phyloP scores from a whole-genome alignment of 2,113 vertebrate species.

The Zosterops pallidus region DNA sequence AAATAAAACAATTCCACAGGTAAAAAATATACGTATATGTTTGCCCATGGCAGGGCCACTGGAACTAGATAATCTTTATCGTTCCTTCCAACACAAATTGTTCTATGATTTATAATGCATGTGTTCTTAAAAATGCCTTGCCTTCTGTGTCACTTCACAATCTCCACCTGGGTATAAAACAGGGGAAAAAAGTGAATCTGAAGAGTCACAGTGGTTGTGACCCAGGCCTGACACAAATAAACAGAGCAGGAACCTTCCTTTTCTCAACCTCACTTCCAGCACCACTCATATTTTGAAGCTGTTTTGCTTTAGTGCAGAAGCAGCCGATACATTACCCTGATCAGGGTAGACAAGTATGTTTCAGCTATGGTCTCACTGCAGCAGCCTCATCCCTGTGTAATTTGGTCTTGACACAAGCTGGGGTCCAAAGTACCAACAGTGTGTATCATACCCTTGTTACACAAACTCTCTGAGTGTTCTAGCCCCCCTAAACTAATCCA shows the following conservation, averaged over 20 bases:
- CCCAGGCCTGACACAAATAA: neutral
- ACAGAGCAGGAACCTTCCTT: neutral
- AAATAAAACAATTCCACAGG: neutral
- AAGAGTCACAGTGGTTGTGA: neutral
- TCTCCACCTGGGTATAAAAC: neutral
- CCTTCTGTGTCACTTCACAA: neutral
- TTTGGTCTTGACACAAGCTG: neutral
- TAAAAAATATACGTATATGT: neutral
- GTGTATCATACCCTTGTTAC: neutral
- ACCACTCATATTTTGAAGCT: neutral
- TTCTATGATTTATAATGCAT: neutral
- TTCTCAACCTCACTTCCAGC: neutral
- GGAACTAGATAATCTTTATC: neutral
- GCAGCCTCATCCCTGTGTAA: neutral
- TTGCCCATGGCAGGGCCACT: neutral
- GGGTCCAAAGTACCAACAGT: neutral
- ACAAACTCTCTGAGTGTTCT: neutral
- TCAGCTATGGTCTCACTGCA: neutral
- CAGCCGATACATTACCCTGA: accelerated
- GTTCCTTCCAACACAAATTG: neutral
- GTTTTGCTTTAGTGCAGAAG: neutral
- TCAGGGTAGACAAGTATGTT: neutral
- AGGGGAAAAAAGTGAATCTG: neutral
- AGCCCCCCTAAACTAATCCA: neutral
- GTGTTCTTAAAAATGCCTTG: neutral